phyloP scores from a whole-genome alignment of 1,140 invertebrate species.

The Prorops nasuta region DNA sequence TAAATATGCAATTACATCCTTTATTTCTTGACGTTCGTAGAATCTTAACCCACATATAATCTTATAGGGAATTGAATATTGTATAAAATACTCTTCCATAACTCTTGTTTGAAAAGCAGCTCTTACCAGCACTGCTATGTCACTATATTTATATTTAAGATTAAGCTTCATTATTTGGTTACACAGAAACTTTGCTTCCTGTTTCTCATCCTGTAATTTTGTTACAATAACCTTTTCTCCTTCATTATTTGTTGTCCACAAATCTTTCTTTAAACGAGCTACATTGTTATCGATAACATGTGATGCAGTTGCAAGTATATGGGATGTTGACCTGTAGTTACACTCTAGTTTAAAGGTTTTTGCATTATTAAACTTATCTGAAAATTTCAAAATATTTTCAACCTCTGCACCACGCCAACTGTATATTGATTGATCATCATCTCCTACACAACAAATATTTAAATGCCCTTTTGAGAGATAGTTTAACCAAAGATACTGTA shows the following conservation, averaged over 20 bases:
- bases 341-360: slow-evolving; percentile 17
- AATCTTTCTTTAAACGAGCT: slow-evolving; percentile 14
- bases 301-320: slow-evolving; percentile 13
- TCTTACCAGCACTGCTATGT: too few species aligned
- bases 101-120: too few species aligned
- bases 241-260: slow-evolving; percentile 15
- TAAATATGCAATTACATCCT: slow-evolving; percentile 20
- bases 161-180: slow-evolving; percentile 7
- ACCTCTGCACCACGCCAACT: too few species aligned
- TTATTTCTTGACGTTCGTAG: too few species aligned
- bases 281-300: slow-evolving; percentile 19
- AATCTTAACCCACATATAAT: too few species aligned
- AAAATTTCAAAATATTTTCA: slow-evolving; percentile 15
- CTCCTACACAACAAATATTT: too few species aligned
- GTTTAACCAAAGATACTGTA: too few species aligned
- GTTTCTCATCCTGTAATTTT: slow-evolving; percentile 12
- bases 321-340: slow-evolving; percentile 19
- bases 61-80: too few species aligned
- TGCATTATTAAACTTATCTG: slow-evolving; percentile 15
- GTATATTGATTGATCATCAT: too few species aligned
- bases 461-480: too few species aligned
- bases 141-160: slow-evolving; percentile 9
- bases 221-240: slow-evolving; percentile 15
- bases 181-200: slow-evolving; percentile 16
- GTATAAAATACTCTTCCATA: too few species aligned